Base-by-base conservation (phyloP, 2,888 invertebrate genomes). In the Clivina fossor region DNA sequence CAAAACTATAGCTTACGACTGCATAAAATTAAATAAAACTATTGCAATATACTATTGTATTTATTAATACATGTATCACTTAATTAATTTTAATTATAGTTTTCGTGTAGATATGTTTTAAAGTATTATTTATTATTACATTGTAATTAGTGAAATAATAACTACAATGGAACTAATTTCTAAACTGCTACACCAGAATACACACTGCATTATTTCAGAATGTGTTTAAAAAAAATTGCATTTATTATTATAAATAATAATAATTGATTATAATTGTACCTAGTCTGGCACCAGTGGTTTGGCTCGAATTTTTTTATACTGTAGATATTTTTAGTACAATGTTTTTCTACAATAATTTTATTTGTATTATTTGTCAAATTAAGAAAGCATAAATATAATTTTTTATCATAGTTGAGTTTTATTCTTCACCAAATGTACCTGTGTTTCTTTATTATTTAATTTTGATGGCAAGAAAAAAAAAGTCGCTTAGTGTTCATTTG, bases 81-180 rank as follows among this genome's bases (percentile, higher is more conserved):
- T 51, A 51, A n/a, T n/a, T n/a, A n/a, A 40, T 51, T 51, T 51
- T 51, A 44, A 40, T 38, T 50, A 11, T 43, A 51, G 41, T 41
- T 41, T n/a, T n/a, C n/a, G n/a, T 51, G 41, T 51, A 51, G 30
- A 51, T 41, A 41, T 33, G 19, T 30, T 51, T 51, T 41, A 51
- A 51, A 51, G 51, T 51, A 51, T 51, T 51, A 51, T 51, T 51
- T 51, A 51, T 51, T 51, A 43, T 51, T 33, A 51, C 41, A 8
- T 41, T 28, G 13, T 43, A 43, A 33, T 32, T 41, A 51, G 33
- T 16, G 13, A 30, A 43, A 22, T 41, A 49, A 41, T 41, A 19
- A 51, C 30, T 41, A 51, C 41, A 43, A 15, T 18, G n/a, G 18
- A n/a, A n/a, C n/a, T n/a, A n/a, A n/a, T n/a, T n/a, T n/a, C n/a